phyloP scores from a whole-genome alignment of 2,113 vertebrate species.

The Spermophilus dauricus region DNA sequence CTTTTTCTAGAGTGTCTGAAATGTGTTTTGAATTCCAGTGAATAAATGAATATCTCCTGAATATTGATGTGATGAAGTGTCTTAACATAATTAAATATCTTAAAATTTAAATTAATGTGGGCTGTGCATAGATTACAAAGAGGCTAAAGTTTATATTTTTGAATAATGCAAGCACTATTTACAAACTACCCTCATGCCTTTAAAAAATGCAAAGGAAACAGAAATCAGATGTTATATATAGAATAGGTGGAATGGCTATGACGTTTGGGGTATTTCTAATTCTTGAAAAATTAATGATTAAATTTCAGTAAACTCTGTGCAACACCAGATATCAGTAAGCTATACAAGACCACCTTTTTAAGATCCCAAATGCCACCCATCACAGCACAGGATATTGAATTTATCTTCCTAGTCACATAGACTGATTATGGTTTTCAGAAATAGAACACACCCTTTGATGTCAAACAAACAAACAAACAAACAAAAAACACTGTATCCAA shows the following conservation, averaged over 20 bases:
- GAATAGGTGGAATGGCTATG: not conserved
- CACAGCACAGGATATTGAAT: conserved; percentile 28
- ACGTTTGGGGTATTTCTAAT: conserved; percentile 33
- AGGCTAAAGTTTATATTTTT: conserved; percentile 32
- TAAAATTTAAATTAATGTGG: conserved; percentile 44
- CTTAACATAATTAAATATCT: conserved; percentile 52
- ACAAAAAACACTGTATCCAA: not conserved
- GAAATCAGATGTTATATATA: not conserved
- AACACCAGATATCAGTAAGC: not conserved
- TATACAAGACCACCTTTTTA: not conserved
- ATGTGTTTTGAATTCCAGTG: conserved; percentile 58
- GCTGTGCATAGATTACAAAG: conserved; percentile 49
- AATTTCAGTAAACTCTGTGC: not conserved
- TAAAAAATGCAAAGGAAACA: conserved; percentile 26
- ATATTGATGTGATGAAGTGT: not conserved
- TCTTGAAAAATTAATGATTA: conserved; percentile 36
- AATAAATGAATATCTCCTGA: conserved; percentile 48
- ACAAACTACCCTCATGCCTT: not conserved
- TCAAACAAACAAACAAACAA: conserved; percentile 17
- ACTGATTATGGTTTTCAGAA: not conserved
- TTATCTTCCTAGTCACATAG: not conserved
- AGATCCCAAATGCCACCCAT: not conserved
- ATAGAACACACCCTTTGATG: conserved; percentile 7
- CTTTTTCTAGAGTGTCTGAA: conserved; percentile 51
- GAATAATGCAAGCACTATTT: not conserved